Evolutionary conservation across 2,797 vertebrate species (phyloP), one percentile per base, ranked within the genome.

Genomic region (Enteromius afrohamiltoni): DNA sequence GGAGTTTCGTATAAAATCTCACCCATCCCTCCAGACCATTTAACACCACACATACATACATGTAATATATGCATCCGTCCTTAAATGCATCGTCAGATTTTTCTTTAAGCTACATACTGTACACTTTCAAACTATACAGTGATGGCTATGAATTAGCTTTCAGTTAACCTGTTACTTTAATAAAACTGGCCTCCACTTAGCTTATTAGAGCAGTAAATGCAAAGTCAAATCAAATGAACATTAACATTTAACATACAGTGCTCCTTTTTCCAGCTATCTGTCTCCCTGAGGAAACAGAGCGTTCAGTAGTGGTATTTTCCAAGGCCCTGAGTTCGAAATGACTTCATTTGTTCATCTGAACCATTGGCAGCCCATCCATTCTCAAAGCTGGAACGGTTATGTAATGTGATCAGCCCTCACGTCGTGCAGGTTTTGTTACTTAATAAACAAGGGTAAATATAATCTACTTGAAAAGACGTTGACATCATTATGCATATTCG

Each of bases 301-400:
- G 5, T 45, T 78, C 85, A 83, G 80, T 88, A 93, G 93, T 94
- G 90, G 90, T 93, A 91, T 91, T 89, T 90, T 91, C 89, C 89
- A 91, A 82, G 82, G 91, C 92, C 88, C 93, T 93, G 92, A 92
- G 92, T 92, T 93, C 87, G 55, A 90, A 84, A 87, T 88, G 86
- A 89, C 87, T 89, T 92, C 67, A 88, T 87, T 91, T 92, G 87
- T 89, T 89, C 83, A 83, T 86, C 79, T 87, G 40, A 75, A 87
- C 88, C 89, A 91, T 89, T 87, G 88, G 76, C 81, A 87, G 87
- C 86, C 86, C 88, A 45, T 88, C 71, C 86, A 89, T 86, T 86
- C 70, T 77, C 67, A 64, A 77, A 62, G 67, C 83, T 86, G 84
- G 85, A 87, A 82, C 64, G 83, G 62, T 23, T 62, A 42, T 42